A percentile compares a stretch with the other conserved stretches of the same genome.
Evolutionary conservation across 2,113 vertebrate genomes (phyloP).

Genomic region (Aepyceros melampus): DNA sequence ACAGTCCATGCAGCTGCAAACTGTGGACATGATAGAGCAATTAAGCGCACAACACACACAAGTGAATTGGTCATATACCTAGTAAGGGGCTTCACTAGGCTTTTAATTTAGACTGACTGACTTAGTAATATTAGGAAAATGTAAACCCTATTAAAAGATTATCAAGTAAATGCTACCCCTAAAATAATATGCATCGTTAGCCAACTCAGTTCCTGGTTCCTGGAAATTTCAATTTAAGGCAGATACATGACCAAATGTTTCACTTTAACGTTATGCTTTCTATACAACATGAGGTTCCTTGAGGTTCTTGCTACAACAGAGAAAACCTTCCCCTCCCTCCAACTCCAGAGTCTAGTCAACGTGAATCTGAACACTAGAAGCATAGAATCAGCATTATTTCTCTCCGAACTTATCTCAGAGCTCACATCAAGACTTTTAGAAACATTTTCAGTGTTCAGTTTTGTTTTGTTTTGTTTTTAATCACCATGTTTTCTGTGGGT

Average conservation of each 20-base stretch:
- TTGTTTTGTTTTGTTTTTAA: background rate
- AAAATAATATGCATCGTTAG: background rate
- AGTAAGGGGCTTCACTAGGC: background rate
- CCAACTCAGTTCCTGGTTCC: background rate
- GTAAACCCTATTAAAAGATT: constrained; percentile 29
- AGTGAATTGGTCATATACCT: background rate
- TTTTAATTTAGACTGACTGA: background rate
- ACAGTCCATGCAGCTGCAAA: background rate
- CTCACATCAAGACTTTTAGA: background rate
- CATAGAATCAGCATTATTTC: background rate
- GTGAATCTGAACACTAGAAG: background rate
- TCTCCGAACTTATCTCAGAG: background rate
- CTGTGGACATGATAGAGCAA: background rate
- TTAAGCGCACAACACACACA: background rate
- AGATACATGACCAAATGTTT: constrained; percentile 31
- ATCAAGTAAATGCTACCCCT: background rate
- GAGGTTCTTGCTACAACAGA: background rate
- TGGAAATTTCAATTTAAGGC: background rate
- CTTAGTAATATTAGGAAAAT: background rate
- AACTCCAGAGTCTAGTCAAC: background rate
- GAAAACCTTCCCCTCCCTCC: background rate
- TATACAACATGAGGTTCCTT: background rate
- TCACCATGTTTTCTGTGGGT: background rate
- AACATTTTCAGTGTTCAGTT: background rate
- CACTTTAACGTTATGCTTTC: constrained; percentile 1